Conservation (phyloP, 2,797 vertebrate species). For the Anomalospiza imberbis region DNA sequence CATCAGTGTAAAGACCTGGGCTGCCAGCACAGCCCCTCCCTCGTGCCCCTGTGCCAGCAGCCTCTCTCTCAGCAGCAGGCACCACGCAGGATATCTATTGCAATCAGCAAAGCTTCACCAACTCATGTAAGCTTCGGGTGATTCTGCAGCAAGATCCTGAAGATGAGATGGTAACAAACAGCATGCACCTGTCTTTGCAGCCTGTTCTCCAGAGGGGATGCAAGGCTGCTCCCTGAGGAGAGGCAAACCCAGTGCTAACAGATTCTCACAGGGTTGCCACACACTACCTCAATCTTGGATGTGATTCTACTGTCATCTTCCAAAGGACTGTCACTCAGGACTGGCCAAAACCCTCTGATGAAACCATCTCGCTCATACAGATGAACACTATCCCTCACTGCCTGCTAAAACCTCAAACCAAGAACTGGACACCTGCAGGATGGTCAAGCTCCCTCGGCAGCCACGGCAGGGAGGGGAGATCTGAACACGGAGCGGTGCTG, state of each 20-base stretch:
- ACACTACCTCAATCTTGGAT: accelerated
- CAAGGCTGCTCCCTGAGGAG: neutral
- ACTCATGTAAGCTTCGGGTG: neutral
- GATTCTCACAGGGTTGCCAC: too few relatives aligned
- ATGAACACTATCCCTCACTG: neutral
- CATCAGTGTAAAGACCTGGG: accelerated
- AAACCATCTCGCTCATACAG: accelerated
- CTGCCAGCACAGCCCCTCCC: accelerated
- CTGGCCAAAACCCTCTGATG: neutral
- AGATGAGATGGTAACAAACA: accelerated
- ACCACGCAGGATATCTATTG: accelerated
- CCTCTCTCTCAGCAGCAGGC: neutral
- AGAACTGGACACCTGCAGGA: accelerated
- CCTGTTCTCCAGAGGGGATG: neutral
- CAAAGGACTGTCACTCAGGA: neutral
- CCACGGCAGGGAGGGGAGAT: accelerated
- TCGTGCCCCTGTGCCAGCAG: accelerated
- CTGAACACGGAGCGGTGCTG: accelerated
- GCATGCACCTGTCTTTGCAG: neutral
- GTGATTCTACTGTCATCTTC: neutral
- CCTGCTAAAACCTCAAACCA: neutral
- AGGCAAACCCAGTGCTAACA: neutral
- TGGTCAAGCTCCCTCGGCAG: neutral
- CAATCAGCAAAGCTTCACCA: neutral
- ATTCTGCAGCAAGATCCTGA: neutral